These are phyloP conservation scores for Epizoanthus illoricatus DNA, from an alignment of 92 coral and sea anemone species.

Conservation along the genomic window DNA sequence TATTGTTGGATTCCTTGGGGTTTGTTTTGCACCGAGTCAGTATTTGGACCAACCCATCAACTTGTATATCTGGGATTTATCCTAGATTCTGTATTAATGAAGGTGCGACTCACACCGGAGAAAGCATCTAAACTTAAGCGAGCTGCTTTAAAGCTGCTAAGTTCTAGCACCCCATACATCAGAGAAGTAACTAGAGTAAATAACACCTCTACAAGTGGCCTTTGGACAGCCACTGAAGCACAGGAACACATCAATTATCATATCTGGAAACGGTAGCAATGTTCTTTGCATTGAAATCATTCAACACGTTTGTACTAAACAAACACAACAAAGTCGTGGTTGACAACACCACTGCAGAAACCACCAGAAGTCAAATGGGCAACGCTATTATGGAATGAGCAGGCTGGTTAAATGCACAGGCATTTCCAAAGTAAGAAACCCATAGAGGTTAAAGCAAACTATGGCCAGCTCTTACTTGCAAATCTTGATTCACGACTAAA, in stretches of 20 bases:
- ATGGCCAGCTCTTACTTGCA: too few species aligned
- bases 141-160: slow-evolving; percentile 4
- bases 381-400: too few species aligned
- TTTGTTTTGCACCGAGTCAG: slow-evolving; percentile 32
- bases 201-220: slow-evolving; percentile 30
- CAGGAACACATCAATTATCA: slow-evolving; percentile 42
- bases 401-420: too few species aligned
- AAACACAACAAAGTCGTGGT: slow-evolving; percentile 54
- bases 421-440: too few species aligned
- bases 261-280: slow-evolving; percentile 41
- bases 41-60: slow-evolving; percentile 25
- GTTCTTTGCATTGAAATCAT: slow-evolving; percentile 42
- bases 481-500: too few species aligned
- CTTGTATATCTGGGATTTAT: slow-evolving; percentile 43
- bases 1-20: slow-evolving; percentile 33
- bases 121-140: background rate
- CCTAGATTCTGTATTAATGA: background rate
- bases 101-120: background rate
- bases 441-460: too few species aligned
- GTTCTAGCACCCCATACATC: background rate
- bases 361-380: slow-evolving; percentile 42
- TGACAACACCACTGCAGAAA: slow-evolving; percentile 45
- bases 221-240: slow-evolving; percentile 54
- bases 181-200: slow-evolving; percentile 13
- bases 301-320: slow-evolving; percentile 18